A percentile compares a stretch with the other conserved stretches of the same genome.
Evolutionary conservation across 2,113 vertebrate species (phyloP).

Genomic region (Mystacornis crossleyi): DNA sequence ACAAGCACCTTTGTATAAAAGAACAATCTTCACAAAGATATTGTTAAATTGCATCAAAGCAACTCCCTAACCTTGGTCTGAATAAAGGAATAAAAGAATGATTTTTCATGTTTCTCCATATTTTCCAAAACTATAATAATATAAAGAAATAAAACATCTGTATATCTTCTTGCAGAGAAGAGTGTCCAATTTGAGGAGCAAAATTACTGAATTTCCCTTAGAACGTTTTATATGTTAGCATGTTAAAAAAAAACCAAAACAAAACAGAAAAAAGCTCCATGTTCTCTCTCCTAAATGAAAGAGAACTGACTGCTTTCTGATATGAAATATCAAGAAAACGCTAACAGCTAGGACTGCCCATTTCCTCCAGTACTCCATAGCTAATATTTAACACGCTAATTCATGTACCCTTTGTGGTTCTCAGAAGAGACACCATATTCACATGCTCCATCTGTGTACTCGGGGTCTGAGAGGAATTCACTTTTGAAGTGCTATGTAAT

Average conservation of each 20-base stretch:
- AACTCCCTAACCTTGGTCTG: background rate
- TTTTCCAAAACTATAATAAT: background rate
- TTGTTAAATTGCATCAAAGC: background rate
- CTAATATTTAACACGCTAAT: background rate
- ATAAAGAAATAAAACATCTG: background rate
- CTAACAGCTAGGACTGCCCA: background rate
- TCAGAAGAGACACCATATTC: background rate
- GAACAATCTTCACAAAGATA: background rate
- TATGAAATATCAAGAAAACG: background rate
- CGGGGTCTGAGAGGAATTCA: rapidly evolving
- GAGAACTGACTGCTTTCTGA: background rate
- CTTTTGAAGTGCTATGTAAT: background rate
- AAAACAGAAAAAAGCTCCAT: background rate
- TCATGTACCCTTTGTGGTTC: background rate
- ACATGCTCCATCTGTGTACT: background rate
- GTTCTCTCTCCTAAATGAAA: background rate
- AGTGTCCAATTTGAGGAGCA: background rate
- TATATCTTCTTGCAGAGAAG: background rate
- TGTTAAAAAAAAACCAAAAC: background rate
- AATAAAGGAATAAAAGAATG: background rate
- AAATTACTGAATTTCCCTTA: background rate
- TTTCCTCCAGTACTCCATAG: background rate
- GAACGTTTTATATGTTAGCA: background rate
- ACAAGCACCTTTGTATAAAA: background rate
- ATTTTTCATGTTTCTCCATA: background rate